Percentiles rank a stretch among this genome's conserved stretches.
Conservation (phyloP, 2,888 invertebrate species). For the Cataglyphis albicans region DNA sequence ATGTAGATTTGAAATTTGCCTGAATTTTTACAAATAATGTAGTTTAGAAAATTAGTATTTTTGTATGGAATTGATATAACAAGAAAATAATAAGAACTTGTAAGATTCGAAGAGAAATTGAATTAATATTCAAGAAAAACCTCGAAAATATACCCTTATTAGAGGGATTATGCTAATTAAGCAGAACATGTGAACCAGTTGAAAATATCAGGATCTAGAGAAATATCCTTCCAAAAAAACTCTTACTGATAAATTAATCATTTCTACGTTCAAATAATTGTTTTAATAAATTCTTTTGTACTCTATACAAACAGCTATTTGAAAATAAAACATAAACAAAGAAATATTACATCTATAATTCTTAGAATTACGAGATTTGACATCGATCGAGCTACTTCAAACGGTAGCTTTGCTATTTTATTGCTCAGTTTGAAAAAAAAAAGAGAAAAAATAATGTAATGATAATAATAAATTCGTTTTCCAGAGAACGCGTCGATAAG, state of each 20-base stretch:
- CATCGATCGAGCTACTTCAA: not conserved
- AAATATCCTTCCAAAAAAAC: no score
- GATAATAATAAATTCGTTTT: constrained; percentile 31
- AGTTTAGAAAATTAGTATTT: no score
- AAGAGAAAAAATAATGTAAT: not conserved
- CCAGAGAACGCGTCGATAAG: constrained; percentile 46
- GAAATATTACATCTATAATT: not conserved
- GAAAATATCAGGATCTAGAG: no score
- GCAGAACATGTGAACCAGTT: no score
- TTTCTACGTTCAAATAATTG: not conserved
- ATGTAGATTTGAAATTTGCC: not conserved
- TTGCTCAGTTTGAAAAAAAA: not conserved
- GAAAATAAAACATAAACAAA: not conserved
- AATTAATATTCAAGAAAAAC: not conserved
- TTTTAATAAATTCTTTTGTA: not conserved
- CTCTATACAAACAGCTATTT: not conserved
- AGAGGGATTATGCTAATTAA: not conserved
- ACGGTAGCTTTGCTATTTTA: not conserved
- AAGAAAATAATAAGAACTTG: no score
- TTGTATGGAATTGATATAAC: no score
- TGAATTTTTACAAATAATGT: not conserved
- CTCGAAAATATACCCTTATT: not conserved
- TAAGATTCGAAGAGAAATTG: no score
- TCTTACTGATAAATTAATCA: not conserved
- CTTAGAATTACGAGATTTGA: not conserved